Base-by-base conservation (phyloP, 92 coral and sea anemone genomes). In the Porites evermanni region DNA sequence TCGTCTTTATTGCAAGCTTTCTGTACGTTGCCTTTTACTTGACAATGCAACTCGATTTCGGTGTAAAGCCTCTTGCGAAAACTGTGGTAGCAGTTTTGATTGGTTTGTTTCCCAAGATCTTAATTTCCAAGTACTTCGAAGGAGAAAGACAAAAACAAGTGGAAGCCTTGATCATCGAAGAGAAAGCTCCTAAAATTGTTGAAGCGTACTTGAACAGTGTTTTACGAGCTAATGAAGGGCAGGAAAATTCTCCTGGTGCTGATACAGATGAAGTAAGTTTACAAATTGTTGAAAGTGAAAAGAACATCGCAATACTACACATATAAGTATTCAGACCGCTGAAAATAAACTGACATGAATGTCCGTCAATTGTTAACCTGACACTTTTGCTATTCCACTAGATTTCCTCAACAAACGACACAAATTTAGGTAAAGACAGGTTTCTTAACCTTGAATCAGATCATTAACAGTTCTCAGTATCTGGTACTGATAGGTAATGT, bases 71-170 rank as follows among this genome's bases (percentile, higher is more conserved):
- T 18, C 7, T 67, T 0, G 63, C 67, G 24, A 78, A 19, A 32
- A 50, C 88, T 59, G n/a, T 53, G 6, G 1, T 77, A 70, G 32
- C 77, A 9, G 20, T 85, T 67, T 19, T 76, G 19, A 75, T 67
- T 11, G 88, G 88, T 17, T 64, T 65, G 8, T 29, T 84, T 13
- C 88, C 88, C 16, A 84, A 52, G 82, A 53, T 84, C n/a, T 24
- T 21, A 21, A 9, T 65, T n/a, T 20, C 26, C 18, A 77, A 59
- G 16, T 77, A 60, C 70, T 16, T 77, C n/a, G 81, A 77, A 16
- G 69, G 69, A 77, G 81, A 50, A 16, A 72, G 32, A 24, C 52
- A 61, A 24, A 60, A 12, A 61, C 29, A 1, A 1, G 6, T 77
- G 13, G 24, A 77, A 21, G 16, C 51, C 1, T 26, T 60, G 69